A percentile compares a stretch with the other conserved stretches of the same genome.
Evolutionary conservation across 1,140 invertebrate genomes (phyloP).

Genomic region (Calycopis cecrops): DNA sequence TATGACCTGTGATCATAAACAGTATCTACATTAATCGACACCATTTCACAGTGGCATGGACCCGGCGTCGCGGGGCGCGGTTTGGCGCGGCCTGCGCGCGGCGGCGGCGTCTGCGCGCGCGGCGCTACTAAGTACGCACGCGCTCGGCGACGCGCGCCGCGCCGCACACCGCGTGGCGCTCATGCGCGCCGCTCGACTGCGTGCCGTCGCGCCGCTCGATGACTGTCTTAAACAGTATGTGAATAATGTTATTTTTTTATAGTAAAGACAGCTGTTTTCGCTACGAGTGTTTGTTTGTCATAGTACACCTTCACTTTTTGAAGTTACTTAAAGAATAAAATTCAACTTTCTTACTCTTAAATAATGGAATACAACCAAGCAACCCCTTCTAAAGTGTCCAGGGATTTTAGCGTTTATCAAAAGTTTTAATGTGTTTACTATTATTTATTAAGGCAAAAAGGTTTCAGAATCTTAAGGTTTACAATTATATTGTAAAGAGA

Average conservation of each 20-base stretch:
- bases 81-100: slow-evolving; percentile 72
- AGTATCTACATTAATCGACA: slow-evolving; percentile 1
- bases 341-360: background rate
- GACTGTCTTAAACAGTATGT: slow-evolving; percentile 80
- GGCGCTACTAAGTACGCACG: slow-evolving; percentile 83
- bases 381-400: background rate
- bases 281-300: background rate
- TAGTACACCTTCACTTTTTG: background rate
- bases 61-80: slow-evolving; percentile 79
- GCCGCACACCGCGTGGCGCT: slow-evolving; percentile 83
- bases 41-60: slow-evolving; percentile 78
- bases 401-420: too few relatives aligned
- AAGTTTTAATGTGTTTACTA: too few relatives aligned
- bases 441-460: too few relatives aligned
- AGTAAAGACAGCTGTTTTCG: too few relatives aligned
- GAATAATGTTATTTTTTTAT: too few relatives aligned
- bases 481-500: too few relatives aligned
- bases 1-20: background rate
- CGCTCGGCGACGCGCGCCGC: slow-evolving; percentile 85
- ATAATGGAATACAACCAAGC: background rate
- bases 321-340: background rate
- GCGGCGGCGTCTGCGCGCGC: slow-evolving; percentile 73
- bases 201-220: slow-evolving; percentile 81
- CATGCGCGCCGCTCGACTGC: slow-evolving; percentile 80
- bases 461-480: too few relatives aligned